Conservation (phyloP, 2,113 vertebrate genomes). For the Rousettus leschenaultii region DNA sequence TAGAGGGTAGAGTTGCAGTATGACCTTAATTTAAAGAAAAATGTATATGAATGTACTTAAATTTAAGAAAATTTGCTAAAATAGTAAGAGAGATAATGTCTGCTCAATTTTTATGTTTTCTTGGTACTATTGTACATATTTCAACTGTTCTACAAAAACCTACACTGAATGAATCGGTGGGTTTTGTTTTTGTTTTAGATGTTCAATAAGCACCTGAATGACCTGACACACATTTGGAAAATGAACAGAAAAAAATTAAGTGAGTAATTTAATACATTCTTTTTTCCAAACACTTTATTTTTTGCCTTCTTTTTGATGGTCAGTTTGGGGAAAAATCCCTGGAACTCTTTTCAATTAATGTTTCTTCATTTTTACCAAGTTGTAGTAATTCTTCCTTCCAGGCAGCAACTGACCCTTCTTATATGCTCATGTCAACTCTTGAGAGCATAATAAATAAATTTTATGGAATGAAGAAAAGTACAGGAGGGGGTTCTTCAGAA, state of each 20-base stretch:
- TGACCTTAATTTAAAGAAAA: not conserved
- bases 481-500: not conserved
- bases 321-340: not conserved
- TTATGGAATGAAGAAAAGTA: not conserved
- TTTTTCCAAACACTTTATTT: not conserved
- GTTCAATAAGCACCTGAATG: not conserved
- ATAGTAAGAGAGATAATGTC: not conserved
- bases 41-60: not conserved
- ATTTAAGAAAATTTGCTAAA: not conserved
- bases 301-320: not conserved
- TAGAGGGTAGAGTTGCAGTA: not conserved
- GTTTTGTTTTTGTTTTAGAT: not conserved
- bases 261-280: not conserved
- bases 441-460: not conserved
- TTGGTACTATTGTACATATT: not conserved
- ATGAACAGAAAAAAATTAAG: not conserved
- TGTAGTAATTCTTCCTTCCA: not conserved
- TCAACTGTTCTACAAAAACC: not conserved
- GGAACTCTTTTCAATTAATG: not conserved
- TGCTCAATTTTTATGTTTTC: not conserved
- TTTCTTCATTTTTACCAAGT: not conserved
- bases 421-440: not conserved
- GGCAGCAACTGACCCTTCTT: not conserved
- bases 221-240: not conserved
- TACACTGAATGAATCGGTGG: not conserved